Evolutionary conservation across 2,797 vertebrate species (phyloP), one percentile per base, ranked within the genome.

Genomic region (Melanotaenia boesemani): DNA sequence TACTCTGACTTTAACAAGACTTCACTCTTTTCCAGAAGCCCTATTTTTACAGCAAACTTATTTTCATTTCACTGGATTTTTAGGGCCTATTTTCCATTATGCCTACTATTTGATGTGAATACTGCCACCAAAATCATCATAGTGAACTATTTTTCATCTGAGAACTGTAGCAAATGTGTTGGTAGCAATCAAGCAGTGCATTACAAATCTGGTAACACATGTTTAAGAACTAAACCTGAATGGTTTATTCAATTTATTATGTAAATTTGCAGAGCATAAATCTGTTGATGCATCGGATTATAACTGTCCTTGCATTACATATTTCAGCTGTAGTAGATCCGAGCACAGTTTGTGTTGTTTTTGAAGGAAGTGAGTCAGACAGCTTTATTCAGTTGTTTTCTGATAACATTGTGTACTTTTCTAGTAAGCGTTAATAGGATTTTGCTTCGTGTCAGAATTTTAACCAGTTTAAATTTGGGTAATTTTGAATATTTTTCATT

Each of bases 101-200:
- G 28, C 16, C 10, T 61, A 58, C 72, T 82, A 69, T 62, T 44
- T 70, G 72, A 75, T 72, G 22, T 58, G 55, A 75, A 58, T 66
- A 82, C 61, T 84, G 86, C 66, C 77, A 82, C 86, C 81, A 83
- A 82, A 91, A 84, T 86, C 63, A 79, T 87, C 71, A 70, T 4
- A 20, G 37, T 52, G 15, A 73, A 56, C 24, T 44, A 12, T 24
- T 65, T 65, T 76, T 68, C 24, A 26, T 66, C 76, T 2, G 69
- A 13, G 30, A 41, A 57, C 63, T 68, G 48, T 67, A 44, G 70
- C 34, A 70, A 75, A 76, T 63, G 39, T 52, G 64, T 74, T 26
- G 24, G 41, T 54, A 48, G 39, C 37, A 67, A 68, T 63, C 39
- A 60, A 63, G 12, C 37, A 58, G 34, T 68, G 16, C n/a, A 3